Evolutionary conservation across 2,888 invertebrate species (phyloP).

Genomic region (Tetropium fuscum): DNA sequence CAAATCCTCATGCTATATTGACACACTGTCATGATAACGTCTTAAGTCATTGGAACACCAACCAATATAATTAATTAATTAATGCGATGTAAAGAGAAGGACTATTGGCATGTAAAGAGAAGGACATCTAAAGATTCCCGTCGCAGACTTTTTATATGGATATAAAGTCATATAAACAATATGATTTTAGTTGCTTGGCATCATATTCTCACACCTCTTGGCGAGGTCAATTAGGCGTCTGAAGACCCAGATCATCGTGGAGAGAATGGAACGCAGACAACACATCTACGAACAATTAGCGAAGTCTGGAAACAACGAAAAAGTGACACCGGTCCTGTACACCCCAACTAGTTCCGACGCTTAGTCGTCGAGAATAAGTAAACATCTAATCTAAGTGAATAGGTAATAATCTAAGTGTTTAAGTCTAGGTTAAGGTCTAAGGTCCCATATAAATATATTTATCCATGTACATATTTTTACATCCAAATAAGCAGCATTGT

Average conservation of each 20-base stretch:
- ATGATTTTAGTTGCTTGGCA: conserved; percentile 79
- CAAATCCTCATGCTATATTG: no score
- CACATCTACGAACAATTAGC: conserved; percentile 62
- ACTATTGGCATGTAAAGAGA: no score
- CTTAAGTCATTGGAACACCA: no score
- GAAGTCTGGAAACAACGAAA: conserved; percentile 44
- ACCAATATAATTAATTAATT: no score
- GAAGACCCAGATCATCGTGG: conserved; percentile 78
- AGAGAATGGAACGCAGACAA: conserved; percentile 77
- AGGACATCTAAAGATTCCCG: no score
- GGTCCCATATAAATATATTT: no score
- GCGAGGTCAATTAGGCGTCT: conserved; percentile 86
- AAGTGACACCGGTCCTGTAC: conserved; percentile 56
- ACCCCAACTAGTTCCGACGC: conserved; percentile 49
- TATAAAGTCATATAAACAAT: conserved; percentile 7
- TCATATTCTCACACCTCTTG: conserved; percentile 89
- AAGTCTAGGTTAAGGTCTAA: not conserved
- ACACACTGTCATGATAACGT: no score
- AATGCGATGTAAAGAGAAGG: no score
- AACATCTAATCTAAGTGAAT: not conserved
- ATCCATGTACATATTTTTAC: no score
- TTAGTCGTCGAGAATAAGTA: conserved; percentile 21
- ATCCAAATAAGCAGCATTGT: no score
- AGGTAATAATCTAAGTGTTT: conserved; percentile 2
- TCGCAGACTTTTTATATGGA: not conserved